Evolutionary conservation across 2,888 invertebrate genomes (phyloP), one percentile per base, ranked within the genome.

Genomic region (Platycheirus rosarum): DNA sequence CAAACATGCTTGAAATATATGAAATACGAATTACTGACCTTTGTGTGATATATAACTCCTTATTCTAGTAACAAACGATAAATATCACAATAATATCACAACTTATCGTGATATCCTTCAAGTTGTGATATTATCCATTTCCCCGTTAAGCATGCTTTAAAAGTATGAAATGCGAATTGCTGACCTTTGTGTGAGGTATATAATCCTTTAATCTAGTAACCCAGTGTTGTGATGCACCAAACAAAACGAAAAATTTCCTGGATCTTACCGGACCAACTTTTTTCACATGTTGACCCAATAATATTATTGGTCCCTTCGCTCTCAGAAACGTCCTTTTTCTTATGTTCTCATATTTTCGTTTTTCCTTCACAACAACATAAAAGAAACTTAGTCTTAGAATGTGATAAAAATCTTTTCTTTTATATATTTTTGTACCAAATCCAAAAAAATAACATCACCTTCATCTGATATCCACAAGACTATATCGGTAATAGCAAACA

Each of bases 391-490:
- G 60, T 60, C 44, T 29, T 60, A 23, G 23, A 29, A 8, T 63
- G 32, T 18, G 63, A 73, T 73, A 75, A 62, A 51, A 51, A 75
- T 51, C 51, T 51, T 40, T 69, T 32, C 23, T 35, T 40, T 62
- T 75, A 44, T 26, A 35, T n/a, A n/a, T n/a, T n/a, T n/a, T n/a
- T n/a, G n/a, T n/a, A 16, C 35, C 20, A 6, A 26, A 29, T 35
- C 35, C 13, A n/a, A 37, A n/a, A 20, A 46, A 62, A 49, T 5
- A 46, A 46, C 46, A 42, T 7, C 35, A 51, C 16, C 32, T 48
- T 29, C 35, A 48, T 57, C 70, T 40, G 44, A 70, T 70, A 70
- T 48, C 53, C 32, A 32, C 8, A 48, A 32, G 42, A 23, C 48
- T 18, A 23, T 14, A 63, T 63, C 48, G 32, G 55, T 49, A 63